Evolutionary conservation across 1,140 invertebrate genomes (phyloP), one percentile per base, ranked within the genome.

Genomic region (Rhyacophila brunnea): DNA sequence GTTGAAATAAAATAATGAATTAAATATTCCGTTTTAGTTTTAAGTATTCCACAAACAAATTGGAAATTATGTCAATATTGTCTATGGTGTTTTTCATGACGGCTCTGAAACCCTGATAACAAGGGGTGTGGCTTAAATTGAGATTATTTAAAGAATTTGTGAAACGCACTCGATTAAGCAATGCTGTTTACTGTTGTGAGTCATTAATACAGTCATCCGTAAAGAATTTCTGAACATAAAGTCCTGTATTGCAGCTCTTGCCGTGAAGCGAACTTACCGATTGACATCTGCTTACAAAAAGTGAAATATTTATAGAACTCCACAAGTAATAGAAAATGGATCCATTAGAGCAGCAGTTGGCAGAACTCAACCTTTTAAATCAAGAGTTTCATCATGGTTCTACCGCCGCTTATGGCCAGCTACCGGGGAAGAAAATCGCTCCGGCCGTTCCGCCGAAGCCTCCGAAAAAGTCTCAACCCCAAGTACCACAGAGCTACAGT

Each of bases 381-480:
- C 80, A 80, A 45, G 75, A 78, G 38, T 34, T 66, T 11, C 69
- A 68, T 66, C 66, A 62, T 3, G 56, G 70, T 17, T 68, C 68
- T 42, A 23, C 53, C 3, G 11, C 13, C 28, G 13, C 36, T 49
- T 49, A 62, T 43, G 60, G 55, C 19, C 23, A 72, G 70, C 68
- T 70, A 3, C 48, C 63, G 4, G 72, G 71, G 6, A 88, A 85
- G 65, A 91, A 90, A 72, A 73, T 88, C 53, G 87, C 85, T 56
- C 88, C 89, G 51, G 86, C 87, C 44, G 84, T 90, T 47, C 88
- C 88, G 34, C 88, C 88, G n/a, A 90, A 90, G 73, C 88, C 87
- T 40, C 88, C 88, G 42, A 56, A 56, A 28, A 46, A 85, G 68
- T 80, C 83, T 56, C 82, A 85, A 68, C 86, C 86, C n/a, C 83